Conservation (phyloP, 2,113 vertebrate species). For the Strix uralensis region DNA sequence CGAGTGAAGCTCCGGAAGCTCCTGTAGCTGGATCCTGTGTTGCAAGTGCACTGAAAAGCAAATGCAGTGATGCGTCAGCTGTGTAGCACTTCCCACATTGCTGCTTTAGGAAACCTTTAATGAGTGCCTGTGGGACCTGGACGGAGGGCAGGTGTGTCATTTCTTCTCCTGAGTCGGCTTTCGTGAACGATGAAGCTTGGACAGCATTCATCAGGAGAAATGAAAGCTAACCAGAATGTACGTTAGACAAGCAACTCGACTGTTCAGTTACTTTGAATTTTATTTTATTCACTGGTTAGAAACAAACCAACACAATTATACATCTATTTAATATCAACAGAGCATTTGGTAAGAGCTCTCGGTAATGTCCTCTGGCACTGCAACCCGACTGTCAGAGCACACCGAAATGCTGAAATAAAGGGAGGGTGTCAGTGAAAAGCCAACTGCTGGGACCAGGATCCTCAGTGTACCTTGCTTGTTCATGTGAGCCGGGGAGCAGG, state of each 20-base stretch:
- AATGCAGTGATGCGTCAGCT: background rate
- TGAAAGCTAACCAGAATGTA: background rate
- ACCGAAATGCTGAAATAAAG: background rate
- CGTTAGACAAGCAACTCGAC: background rate
- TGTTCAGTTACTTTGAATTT: background rate
- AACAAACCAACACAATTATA: too few species aligned
- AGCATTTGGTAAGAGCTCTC: background rate
- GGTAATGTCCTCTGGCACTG: background rate
- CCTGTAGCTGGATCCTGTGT: background rate
- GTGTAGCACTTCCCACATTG: fast-evolving
- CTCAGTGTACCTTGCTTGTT: background rate
- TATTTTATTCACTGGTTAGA: background rate
- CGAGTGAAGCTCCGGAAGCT: background rate
- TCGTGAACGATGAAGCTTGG: background rate
- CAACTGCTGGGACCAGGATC: background rate
- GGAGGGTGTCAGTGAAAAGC: background rate
- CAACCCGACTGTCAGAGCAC: background rate
- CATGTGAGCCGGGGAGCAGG: fast-evolving
- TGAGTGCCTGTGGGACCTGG: background rate
- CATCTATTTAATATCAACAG: background rate
- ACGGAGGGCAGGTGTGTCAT: background rate
- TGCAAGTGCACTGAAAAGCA: background rate
- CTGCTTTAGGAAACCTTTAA: background rate
- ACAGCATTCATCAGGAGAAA: background rate
- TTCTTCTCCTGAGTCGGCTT: background rate